Conservation (phyloP, 2,113 vertebrate species). For the Proteles cristata region DNA sequence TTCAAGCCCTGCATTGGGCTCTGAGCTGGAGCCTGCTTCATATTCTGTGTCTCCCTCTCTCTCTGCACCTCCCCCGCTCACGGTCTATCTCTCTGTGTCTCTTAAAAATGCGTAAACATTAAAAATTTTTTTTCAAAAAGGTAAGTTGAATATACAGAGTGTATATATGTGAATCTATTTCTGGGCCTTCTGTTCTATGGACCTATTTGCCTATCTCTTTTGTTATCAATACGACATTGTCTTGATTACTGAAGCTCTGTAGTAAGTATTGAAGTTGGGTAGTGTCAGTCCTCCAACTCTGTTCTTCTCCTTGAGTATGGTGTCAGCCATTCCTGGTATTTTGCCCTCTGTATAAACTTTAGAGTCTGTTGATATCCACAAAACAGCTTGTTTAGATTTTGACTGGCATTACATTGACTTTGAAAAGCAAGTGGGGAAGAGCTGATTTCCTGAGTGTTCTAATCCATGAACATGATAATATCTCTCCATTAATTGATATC, state of each 20-base stretch:
- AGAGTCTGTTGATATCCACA: not conserved
- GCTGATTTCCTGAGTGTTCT: not conserved
- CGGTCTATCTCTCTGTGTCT: too few species aligned
- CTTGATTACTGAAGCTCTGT: not conserved
- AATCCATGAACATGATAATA: not conserved
- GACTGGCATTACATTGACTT: not conserved
- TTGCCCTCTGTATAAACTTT: not conserved
- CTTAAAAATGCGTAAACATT: too few species aligned
- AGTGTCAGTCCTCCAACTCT: not conserved
- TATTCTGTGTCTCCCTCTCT: too few species aligned
- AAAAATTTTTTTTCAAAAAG: not conserved
- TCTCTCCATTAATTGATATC: not conserved
- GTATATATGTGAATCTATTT: not conserved
- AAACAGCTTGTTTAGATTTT: not conserved
- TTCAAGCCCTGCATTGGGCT: too few species aligned
- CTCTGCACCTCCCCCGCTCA: too few species aligned
- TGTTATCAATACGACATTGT: not conserved
- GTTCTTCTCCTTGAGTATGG: not conserved
- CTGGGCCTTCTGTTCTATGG: not conserved
- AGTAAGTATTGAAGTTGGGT: not conserved
- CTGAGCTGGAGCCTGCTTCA: too few species aligned
- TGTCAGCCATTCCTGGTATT: not conserved
- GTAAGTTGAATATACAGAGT: not conserved
- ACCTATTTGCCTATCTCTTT: not conserved
- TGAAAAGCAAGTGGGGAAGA: not conserved